A percentile compares a stretch with the other conserved stretches of the same genome.
Evolutionary conservation across 2,113 vertebrate species (phyloP).

Genomic region (Paratilapia polleni): DNA sequence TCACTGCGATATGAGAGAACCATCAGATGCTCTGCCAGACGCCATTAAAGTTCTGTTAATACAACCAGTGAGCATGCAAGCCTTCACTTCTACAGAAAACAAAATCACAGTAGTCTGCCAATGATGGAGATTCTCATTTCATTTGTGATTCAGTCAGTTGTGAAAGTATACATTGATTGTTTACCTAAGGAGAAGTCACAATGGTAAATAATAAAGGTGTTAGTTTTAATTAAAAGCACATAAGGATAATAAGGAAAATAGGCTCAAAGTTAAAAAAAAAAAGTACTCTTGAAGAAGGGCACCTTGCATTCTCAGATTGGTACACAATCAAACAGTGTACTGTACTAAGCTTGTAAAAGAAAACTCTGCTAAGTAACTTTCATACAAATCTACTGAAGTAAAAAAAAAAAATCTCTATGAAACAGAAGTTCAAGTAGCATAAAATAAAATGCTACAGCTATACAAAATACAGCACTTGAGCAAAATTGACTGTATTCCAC

Average conservation of each 20-base stretch:
- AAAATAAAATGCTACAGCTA: not conserved
- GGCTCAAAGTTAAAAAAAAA: not conserved
- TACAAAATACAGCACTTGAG: too few relatives aligned
- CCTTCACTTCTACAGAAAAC: not conserved
- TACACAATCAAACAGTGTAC: not conserved
- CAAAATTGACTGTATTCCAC: too few relatives aligned
- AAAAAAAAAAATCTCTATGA: too few relatives aligned
- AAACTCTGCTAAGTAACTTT: not conserved
- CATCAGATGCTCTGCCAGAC: not conserved
- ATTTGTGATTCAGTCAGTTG: not conserved
- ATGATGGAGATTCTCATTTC: not conserved
- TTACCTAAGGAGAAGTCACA: not conserved
- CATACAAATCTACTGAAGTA: not conserved
- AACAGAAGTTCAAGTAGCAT: not conserved
- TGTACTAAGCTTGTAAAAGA: not conserved
- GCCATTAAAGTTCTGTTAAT: not conserved
- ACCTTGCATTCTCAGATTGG: not conserved
- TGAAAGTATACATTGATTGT: not conserved
- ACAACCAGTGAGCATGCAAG: not conserved
- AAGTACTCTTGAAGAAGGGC: not conserved
- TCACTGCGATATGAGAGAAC: not conserved
- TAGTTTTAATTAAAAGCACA: not conserved
- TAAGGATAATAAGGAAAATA: not conserved
- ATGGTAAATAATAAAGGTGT: not conserved
- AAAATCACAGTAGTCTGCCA: conserved; percentile 1